A percentile compares a stretch with the other conserved stretches of the same genome.
phyloP scores from a whole-genome alignment of 1,140 invertebrate genomes.

The Idris sp. region DNA sequence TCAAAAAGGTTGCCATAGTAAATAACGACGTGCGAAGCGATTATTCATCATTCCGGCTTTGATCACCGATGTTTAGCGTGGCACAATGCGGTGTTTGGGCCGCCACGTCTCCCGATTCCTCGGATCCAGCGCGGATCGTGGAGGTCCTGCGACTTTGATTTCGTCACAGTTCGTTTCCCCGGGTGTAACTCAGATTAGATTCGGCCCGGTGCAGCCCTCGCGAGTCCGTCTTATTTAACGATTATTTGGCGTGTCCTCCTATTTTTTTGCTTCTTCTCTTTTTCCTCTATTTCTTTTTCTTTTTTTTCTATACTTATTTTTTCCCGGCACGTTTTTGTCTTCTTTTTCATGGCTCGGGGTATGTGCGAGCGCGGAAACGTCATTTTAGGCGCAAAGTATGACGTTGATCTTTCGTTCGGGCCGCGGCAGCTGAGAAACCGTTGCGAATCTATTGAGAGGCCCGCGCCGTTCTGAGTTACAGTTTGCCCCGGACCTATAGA shows the following conservation, averaged over 20 bases:
- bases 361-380: conserved; percentile 54
- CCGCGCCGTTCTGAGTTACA: conserved; percentile 48
- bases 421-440: conserved; percentile 59
- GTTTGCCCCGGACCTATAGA: conserved; percentile 35
- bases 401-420: conserved; percentile 58
- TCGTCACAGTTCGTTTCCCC: conserved; percentile 57
- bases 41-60: conserved; percentile 55
- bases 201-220: conserved; percentile 58
- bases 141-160: conserved; percentile 61
- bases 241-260: conserved; percentile 56
- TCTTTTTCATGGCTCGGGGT: conserved; percentile 26
- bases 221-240: conserved; percentile 61
- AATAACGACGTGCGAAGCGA: conserved; percentile 57
- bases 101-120: conserved; percentile 41
- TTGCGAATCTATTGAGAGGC: conserved; percentile 58
- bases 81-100: conserved; percentile 46
- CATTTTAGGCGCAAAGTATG: conserved; percentile 54
- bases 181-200: conserved; percentile 60
- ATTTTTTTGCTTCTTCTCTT: conserved; percentile 36
- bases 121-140: conserved; percentile 47
- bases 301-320: conserved; percentile 13
- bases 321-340: conserved; percentile 11
- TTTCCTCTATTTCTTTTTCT: background rate
- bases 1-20: conserved; percentile 19
- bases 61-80: conserved; percentile 40